These are phyloP conservation scores for Belonocnema kinseyi DNA, from an alignment of 1,140 invertebrate genomes.

Conservation along the genomic window DNA sequence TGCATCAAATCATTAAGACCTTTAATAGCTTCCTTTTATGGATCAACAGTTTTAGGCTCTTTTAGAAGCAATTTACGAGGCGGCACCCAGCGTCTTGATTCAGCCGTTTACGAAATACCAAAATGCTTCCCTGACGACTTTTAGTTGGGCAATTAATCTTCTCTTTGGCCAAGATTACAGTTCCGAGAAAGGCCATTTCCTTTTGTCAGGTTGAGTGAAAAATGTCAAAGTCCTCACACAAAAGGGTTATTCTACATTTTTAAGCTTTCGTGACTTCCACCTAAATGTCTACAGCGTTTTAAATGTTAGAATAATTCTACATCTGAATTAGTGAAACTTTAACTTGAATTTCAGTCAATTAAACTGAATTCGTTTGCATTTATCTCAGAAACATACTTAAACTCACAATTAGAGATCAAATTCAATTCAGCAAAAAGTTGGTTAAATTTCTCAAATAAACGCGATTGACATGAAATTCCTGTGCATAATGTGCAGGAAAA, in stretches of 20 bases:
- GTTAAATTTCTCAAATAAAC: too few relatives aligned
- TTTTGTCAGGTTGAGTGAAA: constrained; percentile 20
- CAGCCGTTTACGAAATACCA: constrained; percentile 24
- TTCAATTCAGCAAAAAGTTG: too few relatives aligned
- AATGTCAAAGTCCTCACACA: constrained; percentile 12
- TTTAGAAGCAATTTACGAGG: constrained; percentile 18
- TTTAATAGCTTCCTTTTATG: not conserved
- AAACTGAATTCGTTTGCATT: too few relatives aligned
- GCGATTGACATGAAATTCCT: too few relatives aligned
- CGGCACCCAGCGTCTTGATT: constrained; percentile 6
- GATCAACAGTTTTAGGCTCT: constrained; percentile 26
- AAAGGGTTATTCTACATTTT: constrained; percentile 10
- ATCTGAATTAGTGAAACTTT: not conserved
- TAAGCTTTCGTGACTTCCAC: not conserved
- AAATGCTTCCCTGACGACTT: constrained; percentile 25
- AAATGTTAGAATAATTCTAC: not conserved
- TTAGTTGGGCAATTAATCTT: constrained; percentile 21
- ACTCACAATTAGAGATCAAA: too few relatives aligned
- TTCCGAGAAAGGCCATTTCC: constrained; percentile 24
- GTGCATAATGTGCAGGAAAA: too few relatives aligned
- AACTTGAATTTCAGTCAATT: not conserved
- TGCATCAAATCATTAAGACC: not conserved
- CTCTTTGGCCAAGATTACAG: constrained; percentile 19
- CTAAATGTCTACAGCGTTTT: not conserved
- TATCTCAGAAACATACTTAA: too few relatives aligned